Evolutionary conservation across 2,888 invertebrate species (phyloP).

Genomic region (Pristionchus fissidentatus): DNA sequence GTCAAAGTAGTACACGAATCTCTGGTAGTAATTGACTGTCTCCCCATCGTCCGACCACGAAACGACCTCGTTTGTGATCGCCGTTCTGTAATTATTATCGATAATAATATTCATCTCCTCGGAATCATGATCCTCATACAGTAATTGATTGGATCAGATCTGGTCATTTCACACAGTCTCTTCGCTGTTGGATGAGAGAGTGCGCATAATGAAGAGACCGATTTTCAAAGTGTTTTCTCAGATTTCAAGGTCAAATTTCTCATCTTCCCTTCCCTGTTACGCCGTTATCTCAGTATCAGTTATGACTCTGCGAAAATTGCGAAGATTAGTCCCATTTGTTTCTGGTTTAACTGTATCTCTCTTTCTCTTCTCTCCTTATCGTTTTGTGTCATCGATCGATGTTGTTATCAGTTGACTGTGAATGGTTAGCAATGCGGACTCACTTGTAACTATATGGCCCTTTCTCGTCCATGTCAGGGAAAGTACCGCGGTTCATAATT

Average conservation of each 20-base stretch:
- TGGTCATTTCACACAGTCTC: too few relatives aligned
- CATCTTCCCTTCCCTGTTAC: not conserved
- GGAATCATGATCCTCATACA: not conserved
- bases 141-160: too few relatives aligned
- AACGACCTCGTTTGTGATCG: conserved; percentile 55
- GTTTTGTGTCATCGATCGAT: conserved; percentile 12
- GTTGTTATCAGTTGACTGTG: not conserved
- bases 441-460: conserved; percentile 68
- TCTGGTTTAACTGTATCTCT: too few relatives aligned
- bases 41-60: conserved; percentile 55
- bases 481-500: conserved; percentile 63
- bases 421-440: conserved; percentile 43
- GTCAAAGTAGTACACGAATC: conserved; percentile 32
- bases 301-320: conserved; percentile 1
- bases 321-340: too few relatives aligned
- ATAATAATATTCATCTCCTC: not conserved
- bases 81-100: conserved; percentile 55
- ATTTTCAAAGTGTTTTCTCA: not conserved
- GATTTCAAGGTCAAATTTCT: too few relatives aligned
- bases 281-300: not conserved
- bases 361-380: too few relatives aligned
- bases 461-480: conserved; percentile 64
- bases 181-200: not conserved
- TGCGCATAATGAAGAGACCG: too few relatives aligned
- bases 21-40: conserved; percentile 58